Evolutionary conservation across 2,113 vertebrate genomes (phyloP).

Genomic region (Rhinolophus ferrumequinum): DNA sequence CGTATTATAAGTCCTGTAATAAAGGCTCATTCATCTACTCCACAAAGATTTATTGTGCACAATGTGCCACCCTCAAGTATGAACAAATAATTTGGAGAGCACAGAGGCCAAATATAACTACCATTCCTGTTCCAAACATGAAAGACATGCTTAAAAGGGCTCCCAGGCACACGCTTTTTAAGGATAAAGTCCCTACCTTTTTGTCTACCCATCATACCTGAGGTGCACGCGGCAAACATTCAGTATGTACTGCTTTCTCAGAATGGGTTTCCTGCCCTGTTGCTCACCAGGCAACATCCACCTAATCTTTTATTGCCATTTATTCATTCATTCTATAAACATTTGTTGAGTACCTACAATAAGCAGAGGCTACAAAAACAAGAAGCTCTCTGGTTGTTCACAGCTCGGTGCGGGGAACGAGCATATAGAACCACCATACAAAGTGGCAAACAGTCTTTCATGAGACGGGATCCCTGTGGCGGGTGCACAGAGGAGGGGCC

Average conservation of each 20-base stretch:
- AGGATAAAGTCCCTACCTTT: neutral
- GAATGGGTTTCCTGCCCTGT: neutral
- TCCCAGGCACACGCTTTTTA: fast-evolving
- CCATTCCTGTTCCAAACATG: neutral
- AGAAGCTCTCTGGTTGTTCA: neutral
- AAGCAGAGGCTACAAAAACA: neutral
- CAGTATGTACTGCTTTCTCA: neutral
- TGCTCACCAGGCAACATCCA: neutral
- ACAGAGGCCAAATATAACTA: neutral
- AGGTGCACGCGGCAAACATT: neutral
- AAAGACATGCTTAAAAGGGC: neutral
- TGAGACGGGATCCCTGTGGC: neutral
- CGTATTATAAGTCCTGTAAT: neutral
- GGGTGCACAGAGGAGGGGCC: neutral
- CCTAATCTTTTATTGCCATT: neutral
- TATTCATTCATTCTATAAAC: neutral
- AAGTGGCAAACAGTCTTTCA: fast-evolving
- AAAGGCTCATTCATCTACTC: conserved; percentile 57
- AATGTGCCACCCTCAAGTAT: conserved; percentile 17
- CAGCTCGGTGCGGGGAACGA: neutral
- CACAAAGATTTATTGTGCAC: conserved; percentile 64
- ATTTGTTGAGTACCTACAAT: neutral
- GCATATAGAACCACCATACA: neutral
- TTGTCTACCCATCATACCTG: neutral
- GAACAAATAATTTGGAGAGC: conserved; percentile 63